Percentiles rank a stretch among this genome's conserved stretches.
Conservation (phyloP, 2,113 vertebrate species). For the Lepidothrix coronata region DNA sequence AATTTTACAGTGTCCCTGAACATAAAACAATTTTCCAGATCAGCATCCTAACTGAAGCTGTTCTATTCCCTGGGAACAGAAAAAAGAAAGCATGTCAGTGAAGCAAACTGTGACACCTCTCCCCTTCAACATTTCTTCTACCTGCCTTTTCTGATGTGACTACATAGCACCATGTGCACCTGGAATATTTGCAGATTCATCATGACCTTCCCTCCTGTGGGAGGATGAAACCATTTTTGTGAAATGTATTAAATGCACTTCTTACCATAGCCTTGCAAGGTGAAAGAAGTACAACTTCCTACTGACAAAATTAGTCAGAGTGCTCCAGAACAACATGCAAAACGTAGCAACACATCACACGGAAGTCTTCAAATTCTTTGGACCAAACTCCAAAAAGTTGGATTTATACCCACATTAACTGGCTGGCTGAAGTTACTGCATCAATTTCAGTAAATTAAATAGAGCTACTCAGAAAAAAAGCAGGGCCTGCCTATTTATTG, state of each 20-base stretch:
- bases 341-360: neutral
- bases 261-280: neutral
- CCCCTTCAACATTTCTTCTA: neutral
- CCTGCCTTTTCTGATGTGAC: neutral
- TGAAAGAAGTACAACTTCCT: neutral
- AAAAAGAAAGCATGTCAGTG: neutral
- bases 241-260: neutral
- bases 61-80: neutral
- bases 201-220: accelerated
- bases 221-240: neutral
- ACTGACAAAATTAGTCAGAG: neutral
- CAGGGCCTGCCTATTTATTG: neutral
- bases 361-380: neutral
- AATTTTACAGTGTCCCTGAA: neutral
- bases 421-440: neutral
- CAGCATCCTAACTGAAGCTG: neutral
- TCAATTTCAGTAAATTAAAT: neutral
- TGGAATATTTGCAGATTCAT: neutral
- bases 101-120: neutral
- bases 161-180: neutral
- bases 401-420: neutral
- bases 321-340: neutral
- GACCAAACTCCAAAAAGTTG: neutral
- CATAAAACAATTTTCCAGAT: accelerated
- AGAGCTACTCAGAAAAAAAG: neutral